Evolutionary conservation across 1,140 invertebrate genomes (phyloP), one percentile per base, ranked within the genome.

Genomic region (Zeugodacus cucurbitae): DNA sequence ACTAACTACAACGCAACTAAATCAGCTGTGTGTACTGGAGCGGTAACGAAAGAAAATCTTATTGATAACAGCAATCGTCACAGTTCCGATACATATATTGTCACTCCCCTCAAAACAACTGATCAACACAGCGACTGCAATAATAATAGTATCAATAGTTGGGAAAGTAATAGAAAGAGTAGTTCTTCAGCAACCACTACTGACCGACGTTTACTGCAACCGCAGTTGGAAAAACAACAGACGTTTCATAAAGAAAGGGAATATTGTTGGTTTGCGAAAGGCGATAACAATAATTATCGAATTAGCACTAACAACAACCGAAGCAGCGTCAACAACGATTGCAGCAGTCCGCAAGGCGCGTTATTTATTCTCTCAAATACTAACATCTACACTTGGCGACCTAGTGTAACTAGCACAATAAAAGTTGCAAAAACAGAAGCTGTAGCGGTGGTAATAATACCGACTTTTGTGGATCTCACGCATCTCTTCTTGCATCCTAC

Each of bases 21-120:
- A n/a, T 48, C 44, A 82, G 74, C 8, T 82, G 6, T 82, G 2
- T 82, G 41, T 26, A 54, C 37, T 48, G 34, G 26, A 82, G 22
- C 74, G 8, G 11, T 14, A 44, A 41, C 17, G n/a, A 37, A 10
- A n/a, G 37, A 8, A 41, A n/a, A 29, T 44, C 34, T 29, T 29
- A 67, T n/a, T 34, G 11, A 3, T 32, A 22, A 22, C 20, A 82
- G 4, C 37, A 26, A 48, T 26, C 6, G 20, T 8, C 74, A 82
- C 26, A 82, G 41, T 26, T 74, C 67, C 34, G 67, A 82, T 82
- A 82, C 74, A 14, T 82, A 82, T 34, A 82, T 48, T 82, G 41
- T 82, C 20, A 82, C 74, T 11, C n/a, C 37, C 34, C 22, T 82
- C 20, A 82, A 20, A 82, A 48, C 74, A 48, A 26, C 74, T 11